phyloP scores from a whole-genome alignment of 2,113 vertebrate species.

The Silurus asotus region DNA sequence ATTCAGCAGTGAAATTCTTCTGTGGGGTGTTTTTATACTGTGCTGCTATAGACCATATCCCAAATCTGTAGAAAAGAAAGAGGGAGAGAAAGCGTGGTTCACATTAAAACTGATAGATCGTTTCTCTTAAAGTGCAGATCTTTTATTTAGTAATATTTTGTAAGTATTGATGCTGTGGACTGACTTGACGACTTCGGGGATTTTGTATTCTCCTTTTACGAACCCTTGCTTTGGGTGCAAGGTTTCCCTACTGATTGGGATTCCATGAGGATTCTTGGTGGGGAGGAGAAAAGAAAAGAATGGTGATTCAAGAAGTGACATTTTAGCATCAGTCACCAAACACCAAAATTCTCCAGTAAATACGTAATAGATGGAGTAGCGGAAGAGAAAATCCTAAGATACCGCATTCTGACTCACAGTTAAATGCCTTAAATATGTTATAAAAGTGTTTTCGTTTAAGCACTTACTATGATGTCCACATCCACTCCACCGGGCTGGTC shows the following conservation, averaged over 20 bases:
- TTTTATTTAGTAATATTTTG: not conserved
- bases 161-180: not conserved
- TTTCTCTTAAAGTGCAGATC: not conserved
- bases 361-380: not conserved
- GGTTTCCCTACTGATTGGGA: constrained; percentile 33
- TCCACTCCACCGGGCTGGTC: constrained; percentile 16
- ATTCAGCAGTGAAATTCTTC: constrained; percentile 56
- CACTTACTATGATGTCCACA: constrained; percentile 52
- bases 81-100: not conserved
- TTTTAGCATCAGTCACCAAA: not conserved
- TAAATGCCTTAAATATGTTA: not conserved
- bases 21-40: constrained; percentile 49
- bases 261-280: constrained; percentile 48
- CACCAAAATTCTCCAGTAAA: not conserved
- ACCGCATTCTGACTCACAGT: not conserved
- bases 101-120: not conserved
- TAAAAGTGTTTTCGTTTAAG: not conserved
- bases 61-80: constrained; percentile 37
- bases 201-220: constrained; percentile 15
- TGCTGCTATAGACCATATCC: constrained; percentile 54
- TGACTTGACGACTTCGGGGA: constrained; percentile 58
- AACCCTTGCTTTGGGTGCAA: constrained; percentile 39
- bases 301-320: not conserved
- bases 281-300: not conserved
- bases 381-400: not conserved